phyloP scores from a whole-genome alignment of 2,113 vertebrate species.

The Hepsetus odoe region DNA sequence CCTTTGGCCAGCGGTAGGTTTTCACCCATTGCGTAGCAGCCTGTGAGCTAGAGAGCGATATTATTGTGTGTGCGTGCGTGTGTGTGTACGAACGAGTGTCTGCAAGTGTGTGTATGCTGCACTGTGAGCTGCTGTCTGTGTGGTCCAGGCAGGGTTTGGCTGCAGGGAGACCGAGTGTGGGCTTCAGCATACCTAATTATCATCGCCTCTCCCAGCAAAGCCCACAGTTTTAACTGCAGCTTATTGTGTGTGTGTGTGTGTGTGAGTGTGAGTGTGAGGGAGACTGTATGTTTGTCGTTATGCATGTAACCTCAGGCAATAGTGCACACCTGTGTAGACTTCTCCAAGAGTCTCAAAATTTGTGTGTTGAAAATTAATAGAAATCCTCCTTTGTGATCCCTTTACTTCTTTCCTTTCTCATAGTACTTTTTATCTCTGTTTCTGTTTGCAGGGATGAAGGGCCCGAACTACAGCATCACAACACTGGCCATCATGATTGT shows the following conservation, averaged over 20 bases:
- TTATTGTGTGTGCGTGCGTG: not conserved
- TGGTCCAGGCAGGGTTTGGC: conserved; percentile 44
- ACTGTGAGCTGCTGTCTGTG: conserved; percentile 44
- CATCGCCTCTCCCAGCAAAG: conserved; percentile 35
- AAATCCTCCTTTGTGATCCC: no score
- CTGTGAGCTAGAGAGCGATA: not conserved
- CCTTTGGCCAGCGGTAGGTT: not conserved
- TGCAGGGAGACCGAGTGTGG: conserved; percentile 26
- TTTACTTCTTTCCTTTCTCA: no score
- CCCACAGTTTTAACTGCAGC: conserved; percentile 12
- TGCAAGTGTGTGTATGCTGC: conserved; percentile 3
- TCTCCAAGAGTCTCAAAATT: not conserved
- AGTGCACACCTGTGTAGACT: conserved; percentile 33
- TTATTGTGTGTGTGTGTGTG: conserved; percentile 7
- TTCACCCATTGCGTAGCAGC: not conserved
- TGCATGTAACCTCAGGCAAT: conserved; percentile 12
- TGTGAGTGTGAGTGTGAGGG: not conserved
- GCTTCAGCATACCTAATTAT: conserved; percentile 35
- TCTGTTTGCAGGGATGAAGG: conserved; percentile 69
- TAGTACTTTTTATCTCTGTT: not conserved
- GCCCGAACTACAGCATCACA: conserved; percentile 82
- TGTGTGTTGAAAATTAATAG: conserved; percentile 26
- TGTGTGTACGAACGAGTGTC: no score
- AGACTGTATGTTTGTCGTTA: not conserved
- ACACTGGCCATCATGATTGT: conserved; percentile 84